Evolutionary conservation across 2,113 vertebrate species (phyloP).

Genomic region (Lonchura striata): DNA sequence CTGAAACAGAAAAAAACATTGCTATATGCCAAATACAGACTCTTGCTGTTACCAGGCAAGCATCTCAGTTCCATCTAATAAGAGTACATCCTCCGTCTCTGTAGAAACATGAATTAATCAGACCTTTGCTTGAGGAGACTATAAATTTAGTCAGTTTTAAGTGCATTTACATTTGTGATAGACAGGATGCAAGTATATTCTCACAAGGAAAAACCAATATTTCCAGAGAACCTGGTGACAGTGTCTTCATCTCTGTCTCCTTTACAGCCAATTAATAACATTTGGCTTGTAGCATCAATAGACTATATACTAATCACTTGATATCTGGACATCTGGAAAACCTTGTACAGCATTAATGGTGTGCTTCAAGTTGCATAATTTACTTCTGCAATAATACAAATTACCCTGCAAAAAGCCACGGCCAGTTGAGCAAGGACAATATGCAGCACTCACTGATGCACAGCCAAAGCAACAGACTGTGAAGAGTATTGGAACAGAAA

Average conservation of each 20-base stretch:
- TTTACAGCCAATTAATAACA: not conserved
- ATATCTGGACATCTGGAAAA: constrained; percentile 26
- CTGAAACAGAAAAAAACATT: not conserved
- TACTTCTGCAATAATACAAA: not conserved
- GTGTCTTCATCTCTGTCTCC: not conserved
- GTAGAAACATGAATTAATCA: not conserved
- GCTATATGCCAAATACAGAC: not conserved
- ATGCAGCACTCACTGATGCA: not conserved
- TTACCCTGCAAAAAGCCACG: not conserved
- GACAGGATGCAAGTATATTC: not conserved
- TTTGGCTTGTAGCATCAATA: not conserved
- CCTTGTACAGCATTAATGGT: not conserved
- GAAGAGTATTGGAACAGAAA: not conserved
- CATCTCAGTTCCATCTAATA: not conserved
- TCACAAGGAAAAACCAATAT: not conserved
- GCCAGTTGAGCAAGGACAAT: not conserved
- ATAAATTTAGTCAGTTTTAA: not conserved
- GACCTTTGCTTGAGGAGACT: not conserved
- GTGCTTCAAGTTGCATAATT: constrained; percentile 17
- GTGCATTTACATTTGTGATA: not conserved
- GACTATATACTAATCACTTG: constrained; percentile 4
- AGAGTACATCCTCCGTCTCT: not conserved
- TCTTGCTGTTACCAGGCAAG: not conserved
- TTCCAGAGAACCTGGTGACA: not conserved
- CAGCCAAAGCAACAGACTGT: not conserved